Base-by-base conservation (phyloP, 2,888 invertebrate species). In the Apotomis betuletana region DNA sequence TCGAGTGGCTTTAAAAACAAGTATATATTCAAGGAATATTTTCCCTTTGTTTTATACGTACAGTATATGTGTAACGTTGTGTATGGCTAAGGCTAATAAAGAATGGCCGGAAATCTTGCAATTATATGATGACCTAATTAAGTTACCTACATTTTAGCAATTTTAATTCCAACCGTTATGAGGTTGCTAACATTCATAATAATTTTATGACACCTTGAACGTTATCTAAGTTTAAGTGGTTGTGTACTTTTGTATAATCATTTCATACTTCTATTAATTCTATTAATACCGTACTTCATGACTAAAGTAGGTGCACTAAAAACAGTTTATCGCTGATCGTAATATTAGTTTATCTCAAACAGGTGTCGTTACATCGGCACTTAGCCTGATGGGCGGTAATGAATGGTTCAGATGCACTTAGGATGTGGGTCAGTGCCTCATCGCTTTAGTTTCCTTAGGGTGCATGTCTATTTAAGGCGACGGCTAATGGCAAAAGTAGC, bases 401-500 rank as follows among this genome's bases (percentile, higher is more conserved):
- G 81, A 82, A 84, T 79, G 79, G 73, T 74, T 60, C 58, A 74
- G 85, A 87, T 85, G 85, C 75, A 83, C 85, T 87, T 87, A 87
- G 83, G 82, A 82, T 79, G 74, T 70, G 61, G 67, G 70, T 67
- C 61, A 67, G 61, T 57, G 60, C 52, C 44, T 59, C 5, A 12
- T 54, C 58, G 44, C 38, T 41, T 52, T 58, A 52, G 52, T 64
- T 70, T 3, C 38, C 13, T 62, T 55, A 55, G 51, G 51, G 12
- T 52, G 5, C 41, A 10, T 54, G 10, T 41, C 15, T 36, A 9
- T 59, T 59, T 46, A 60, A 13, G 5, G 38, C 27, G 27, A 12
- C 27, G 27, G 27, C 27, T 27, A 27, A 27, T 27, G 27, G 27
- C 27, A 27, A 27, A 27, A 27, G 27, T 27, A 2, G 27, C 27